Evolutionary conservation across 2,888 invertebrate genomes (phyloP).

Genomic region (Serrognathus titanus): DNA sequence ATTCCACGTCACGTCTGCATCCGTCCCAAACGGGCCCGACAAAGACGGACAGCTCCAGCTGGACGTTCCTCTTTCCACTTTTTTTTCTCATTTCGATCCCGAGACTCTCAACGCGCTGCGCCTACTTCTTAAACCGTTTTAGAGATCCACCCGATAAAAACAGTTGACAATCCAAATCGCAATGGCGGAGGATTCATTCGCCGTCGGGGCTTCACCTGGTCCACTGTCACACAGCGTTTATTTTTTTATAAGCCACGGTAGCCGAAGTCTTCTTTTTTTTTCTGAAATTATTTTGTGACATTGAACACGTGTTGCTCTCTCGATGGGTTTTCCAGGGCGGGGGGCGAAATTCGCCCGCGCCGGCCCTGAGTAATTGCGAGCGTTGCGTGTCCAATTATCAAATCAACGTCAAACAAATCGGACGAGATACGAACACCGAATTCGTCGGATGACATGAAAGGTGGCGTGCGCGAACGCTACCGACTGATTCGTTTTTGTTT

Average conservation of each 20-base stretch:
- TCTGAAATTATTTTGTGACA: not conserved
- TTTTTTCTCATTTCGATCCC: not conserved
- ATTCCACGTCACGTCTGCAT: not conserved
- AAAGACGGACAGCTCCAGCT: not conserved
- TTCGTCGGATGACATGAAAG: no score
- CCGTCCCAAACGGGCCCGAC: not conserved
- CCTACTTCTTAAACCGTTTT: not conserved
- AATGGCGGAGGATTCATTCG: not conserved
- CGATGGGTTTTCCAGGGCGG: not conserved
- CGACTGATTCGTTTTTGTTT: no score
- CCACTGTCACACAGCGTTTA: not conserved
- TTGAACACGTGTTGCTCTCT: conserved; percentile 1
- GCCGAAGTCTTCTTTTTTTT: not conserved
- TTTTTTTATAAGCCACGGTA: not conserved
- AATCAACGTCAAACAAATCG: not conserved
- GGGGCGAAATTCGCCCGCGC: not conserved
- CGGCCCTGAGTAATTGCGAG: not conserved
- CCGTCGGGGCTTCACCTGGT: not conserved
- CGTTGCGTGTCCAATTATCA: not conserved
- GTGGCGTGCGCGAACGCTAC: no score
- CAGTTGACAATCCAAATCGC: not conserved
- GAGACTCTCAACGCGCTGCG: not conserved
- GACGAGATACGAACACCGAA: no score
- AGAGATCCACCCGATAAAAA: not conserved
- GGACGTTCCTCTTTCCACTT: not conserved